phyloP scores from a whole-genome alignment of 2,888 invertebrate species.

The Trichogramma dendrolimi region DNA sequence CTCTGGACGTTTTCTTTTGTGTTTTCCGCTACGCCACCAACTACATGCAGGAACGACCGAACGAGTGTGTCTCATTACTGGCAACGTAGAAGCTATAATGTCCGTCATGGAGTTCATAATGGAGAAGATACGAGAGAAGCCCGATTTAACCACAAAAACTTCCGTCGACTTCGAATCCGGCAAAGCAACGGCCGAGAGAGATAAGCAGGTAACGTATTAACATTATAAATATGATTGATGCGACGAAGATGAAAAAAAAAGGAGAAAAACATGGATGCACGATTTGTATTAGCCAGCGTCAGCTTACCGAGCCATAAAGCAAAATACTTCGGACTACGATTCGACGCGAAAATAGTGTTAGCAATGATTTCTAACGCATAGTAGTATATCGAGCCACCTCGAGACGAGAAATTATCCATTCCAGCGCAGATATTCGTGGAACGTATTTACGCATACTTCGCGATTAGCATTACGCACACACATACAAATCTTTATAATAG shows the following conservation, averaged over 20 bases:
- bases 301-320: too few species aligned
- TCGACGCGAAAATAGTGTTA: too few species aligned
- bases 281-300: too few species aligned
- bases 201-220: slow-evolving; percentile 67
- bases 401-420: too few species aligned
- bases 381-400: too few species aligned
- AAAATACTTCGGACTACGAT: too few species aligned
- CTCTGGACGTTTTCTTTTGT: background rate
- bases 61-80: slow-evolving; percentile 89
- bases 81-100: slow-evolving; percentile 86
- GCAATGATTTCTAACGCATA: too few species aligned
- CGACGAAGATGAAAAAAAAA: background rate
- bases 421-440: too few species aligned
- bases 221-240: background rate
- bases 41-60: slow-evolving; percentile 76
- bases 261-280: background rate
- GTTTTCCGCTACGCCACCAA: slow-evolving; percentile 12
- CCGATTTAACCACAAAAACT: slow-evolving; percentile 75
- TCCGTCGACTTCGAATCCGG: slow-evolving; percentile 70
- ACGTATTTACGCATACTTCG: too few species aligned
- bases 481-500: too few species aligned
- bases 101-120: slow-evolving; percentile 88
- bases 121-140: slow-evolving; percentile 93
- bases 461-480: too few species aligned
- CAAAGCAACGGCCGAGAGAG: slow-evolving; percentile 81